Evolutionary conservation across 2,797 vertebrate genomes (phyloP), one percentile per base, ranked within the genome.

Genomic region (Sebastes vulpes): DNA sequence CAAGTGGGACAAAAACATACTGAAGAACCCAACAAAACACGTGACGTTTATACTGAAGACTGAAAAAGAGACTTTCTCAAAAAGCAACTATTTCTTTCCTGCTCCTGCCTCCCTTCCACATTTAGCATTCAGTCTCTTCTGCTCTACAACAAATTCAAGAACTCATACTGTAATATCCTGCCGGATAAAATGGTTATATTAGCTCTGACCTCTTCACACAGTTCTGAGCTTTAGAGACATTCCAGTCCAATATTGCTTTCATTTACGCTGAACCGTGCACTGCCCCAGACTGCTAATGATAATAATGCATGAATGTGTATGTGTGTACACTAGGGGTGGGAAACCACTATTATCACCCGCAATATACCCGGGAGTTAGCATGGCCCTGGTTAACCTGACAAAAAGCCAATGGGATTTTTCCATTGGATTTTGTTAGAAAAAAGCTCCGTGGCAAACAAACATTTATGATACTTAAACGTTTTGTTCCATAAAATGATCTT

Each of bases 151-250:
- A 35, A 66, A 74, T 70, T 79, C 60, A 75, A 35, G 31, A 65
- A 14, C 64, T 64, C 58, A 50, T 56, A 50, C 46, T 50, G 46
- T n/a, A 58, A 70, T 35, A 61, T 74, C 75, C 77, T 82, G 21
- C 58, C 20, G 53, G 35, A 26, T 56, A 14, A 75, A 5, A n/a
- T 32, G 59, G 4, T 11, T 26, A 2, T 61, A 46, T 48, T 18
- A 65, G 48, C 29, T 16, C 21, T 76, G 58, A 63, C 50, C 48
- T 65, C 14, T 32, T 72, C 20, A 59, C 57, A 57, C 10, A 60
- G 9, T 63, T 54, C 50, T 63, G 69, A 59, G 58, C 53, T 58
- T 29, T 10, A 78, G n/a, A 64, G 73, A 20, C 29, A 46, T 65
- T 81, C 16, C 18, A 42, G 8, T 59, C 18, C 23, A 52, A 18